Evolutionary conservation across 2,113 vertebrate species (phyloP), one percentile per base, ranked within the genome.

Genomic region (Anseranas semipalmata): DNA sequence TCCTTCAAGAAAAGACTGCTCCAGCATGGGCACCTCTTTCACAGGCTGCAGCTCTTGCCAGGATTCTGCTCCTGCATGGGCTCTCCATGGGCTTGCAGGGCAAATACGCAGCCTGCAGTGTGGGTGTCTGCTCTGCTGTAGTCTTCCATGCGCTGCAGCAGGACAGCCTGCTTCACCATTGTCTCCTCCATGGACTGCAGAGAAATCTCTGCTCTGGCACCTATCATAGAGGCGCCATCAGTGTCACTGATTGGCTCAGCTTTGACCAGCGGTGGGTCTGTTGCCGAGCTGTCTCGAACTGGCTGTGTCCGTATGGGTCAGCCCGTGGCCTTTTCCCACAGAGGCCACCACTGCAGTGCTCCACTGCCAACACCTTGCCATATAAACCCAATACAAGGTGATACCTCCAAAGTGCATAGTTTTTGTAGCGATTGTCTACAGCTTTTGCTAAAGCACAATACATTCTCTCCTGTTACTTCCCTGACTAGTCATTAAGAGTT

Each of bases 141-240:
- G 9, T n/a, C 52, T 48, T 68, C 50, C 12, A 8, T 45, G 39
- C 43, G 19, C 75, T 91, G 48, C 37, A 33, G 12, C 15, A 17
- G 10, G 17, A 35, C 45, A 50, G 18, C 28, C 58, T 72, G 53
- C 65, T 9, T 63, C 33, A 53, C 41, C 35, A 4, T 56, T 20
- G 11, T 85, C 53, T 67, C 63, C 32, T 67, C 16, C 45, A 12
- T 3, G 15, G 22, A 58, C 68, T 84, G 63, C 10, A 19, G 15
- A 6, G 21, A 7, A 66, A 70, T 67, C 33, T 85, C 55, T 78
- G 24, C 37, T 87, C 30, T 3, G 15, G 27, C 1, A 0, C 1
- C 52, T 88, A 45, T 56, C 32, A 24, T 45, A 81, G 39, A 50
- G 17, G 16, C 11, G 6, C 24, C 24, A 46, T 21, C 20, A 68